Base-by-base conservation (phyloP, 2,888 invertebrate genomes). In the Penaeus monodon region DNA sequence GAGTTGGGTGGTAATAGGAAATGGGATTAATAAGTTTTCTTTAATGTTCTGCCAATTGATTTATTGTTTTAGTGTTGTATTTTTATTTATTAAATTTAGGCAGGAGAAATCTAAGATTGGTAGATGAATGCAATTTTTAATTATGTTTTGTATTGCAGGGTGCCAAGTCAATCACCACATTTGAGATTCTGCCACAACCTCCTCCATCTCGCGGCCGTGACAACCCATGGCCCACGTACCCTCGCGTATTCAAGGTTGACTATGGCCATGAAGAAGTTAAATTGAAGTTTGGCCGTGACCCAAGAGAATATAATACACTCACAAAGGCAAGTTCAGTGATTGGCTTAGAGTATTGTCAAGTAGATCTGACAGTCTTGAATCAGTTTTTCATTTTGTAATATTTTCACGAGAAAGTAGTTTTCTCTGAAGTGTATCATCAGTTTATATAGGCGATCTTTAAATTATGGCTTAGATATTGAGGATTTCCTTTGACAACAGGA, bases 161-260 rank as follows among this genome's bases (percentile, higher is more conserved):
- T 81, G 99, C 99, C 68, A 95, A 95, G 91, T 95, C 95, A 7
- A 97, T 99, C 91, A 97, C 97, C 0, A 96, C 98, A 0, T 99
- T 99, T 93, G 99, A 99, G 94, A 99, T 99, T 92, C 94, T 99
- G 81, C 99, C 99, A 0, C 95, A 97, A 91, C 99, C 99, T 27
- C 96, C 97, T 84, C 93, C 94, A 4, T 94, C 93, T 49, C 94
- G 99, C 65, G 95, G 96, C 24, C 93, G 94, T 27, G 98, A 98
- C 92, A 99, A 99, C 93, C 99, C 99, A 0, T 99, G 99, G 99
- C 99, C 99, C 4, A 98, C 99, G 92, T 99, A 97, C 96, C 99
- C 99, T 0, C 94, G 97, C 92, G 96, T 98, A 44, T 99, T 99
- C 94, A 88, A 90, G 76, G 96, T 99, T 44, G 99, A 99, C 93